A percentile compares a stretch with the other conserved stretches of the same genome.
Conservation (phyloP, 2,113 vertebrate species). For the Isichthys henryi region DNA sequence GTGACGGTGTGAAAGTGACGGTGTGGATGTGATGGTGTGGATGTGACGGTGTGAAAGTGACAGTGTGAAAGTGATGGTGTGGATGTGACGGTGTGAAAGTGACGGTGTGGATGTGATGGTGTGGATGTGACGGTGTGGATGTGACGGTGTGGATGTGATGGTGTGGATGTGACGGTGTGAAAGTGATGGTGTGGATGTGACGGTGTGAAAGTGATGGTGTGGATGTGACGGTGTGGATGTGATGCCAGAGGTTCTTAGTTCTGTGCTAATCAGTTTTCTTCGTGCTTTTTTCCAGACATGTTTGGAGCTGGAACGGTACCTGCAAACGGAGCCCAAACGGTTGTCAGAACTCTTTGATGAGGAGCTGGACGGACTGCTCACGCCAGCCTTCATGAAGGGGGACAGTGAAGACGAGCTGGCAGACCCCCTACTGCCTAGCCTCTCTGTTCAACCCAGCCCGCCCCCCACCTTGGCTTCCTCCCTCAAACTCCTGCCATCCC, state of each 20-base stretch:
- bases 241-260: slow-evolving; percentile 4
- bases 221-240: background rate
- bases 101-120: background rate
- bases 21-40: background rate
- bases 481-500: background rate
- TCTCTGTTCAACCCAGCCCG: slow-evolving; percentile 65
- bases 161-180: too few species aligned
- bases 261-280: slow-evolving; percentile 36
- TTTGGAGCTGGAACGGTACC: slow-evolving; percentile 91
- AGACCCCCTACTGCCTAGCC: slow-evolving; percentile 70
- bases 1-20: background rate
- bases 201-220: background rate
- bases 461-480: slow-evolving; percentile 38
- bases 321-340: slow-evolving; percentile 90
- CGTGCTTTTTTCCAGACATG: slow-evolving; percentile 68
- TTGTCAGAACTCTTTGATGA: slow-evolving; percentile 88
- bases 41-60: background rate
- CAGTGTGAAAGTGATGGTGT: background rate
- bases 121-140: background rate
- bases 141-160: background rate
- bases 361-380: slow-evolving; percentile 85
- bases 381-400: slow-evolving; percentile 71
- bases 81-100: background rate
- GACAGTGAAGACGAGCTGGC: slow-evolving; percentile 73
- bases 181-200: background rate